phyloP scores from a whole-genome alignment of 1,140 invertebrate genomes.

The Pachyrhynchus sulphureomaculatus region DNA sequence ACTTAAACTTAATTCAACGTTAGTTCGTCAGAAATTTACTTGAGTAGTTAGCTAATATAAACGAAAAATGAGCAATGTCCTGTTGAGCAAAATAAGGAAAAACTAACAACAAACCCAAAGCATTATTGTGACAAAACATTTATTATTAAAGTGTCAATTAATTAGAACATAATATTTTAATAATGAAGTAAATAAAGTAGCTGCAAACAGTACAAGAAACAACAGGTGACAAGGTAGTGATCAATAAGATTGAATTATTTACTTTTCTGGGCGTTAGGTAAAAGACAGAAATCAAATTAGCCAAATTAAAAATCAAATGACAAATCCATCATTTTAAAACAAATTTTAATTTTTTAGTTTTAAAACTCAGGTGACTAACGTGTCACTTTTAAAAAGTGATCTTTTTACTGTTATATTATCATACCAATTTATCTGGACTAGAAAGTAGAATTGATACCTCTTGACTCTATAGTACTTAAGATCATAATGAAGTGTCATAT shows the following conservation, averaged over 20 bases:
- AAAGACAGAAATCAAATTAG: not conserved
- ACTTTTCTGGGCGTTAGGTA: not conserved
- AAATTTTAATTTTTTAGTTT: no score
- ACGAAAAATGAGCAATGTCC: conserved; percentile 39
- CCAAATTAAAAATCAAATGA: not conserved
- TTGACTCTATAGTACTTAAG: no score
- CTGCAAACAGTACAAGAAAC: conserved; percentile 48
- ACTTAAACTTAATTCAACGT: no score
- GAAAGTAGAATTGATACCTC: no score
- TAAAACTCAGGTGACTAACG: no score
- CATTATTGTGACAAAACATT: conserved; percentile 54
- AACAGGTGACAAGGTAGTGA: conserved; percentile 37
- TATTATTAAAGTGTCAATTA: conserved; percentile 51
- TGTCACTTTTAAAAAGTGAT: no score
- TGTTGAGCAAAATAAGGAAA: conserved; percentile 37
- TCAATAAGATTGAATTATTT: not conserved
- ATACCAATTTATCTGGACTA: no score
- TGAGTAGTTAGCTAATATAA: no score
- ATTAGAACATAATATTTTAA: conserved; percentile 49
- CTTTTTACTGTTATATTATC: no score
- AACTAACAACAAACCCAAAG: conserved; percentile 53
- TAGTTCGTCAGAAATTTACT: no score
- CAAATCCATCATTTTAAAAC: not conserved
- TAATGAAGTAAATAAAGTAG: conserved; percentile 41
- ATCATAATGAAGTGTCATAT: no score